Evolutionary conservation across 2,797 vertebrate species (phyloP), one percentile per base, ranked within the genome.

Genomic region (Lindbergichthys nudifrons): DNA sequence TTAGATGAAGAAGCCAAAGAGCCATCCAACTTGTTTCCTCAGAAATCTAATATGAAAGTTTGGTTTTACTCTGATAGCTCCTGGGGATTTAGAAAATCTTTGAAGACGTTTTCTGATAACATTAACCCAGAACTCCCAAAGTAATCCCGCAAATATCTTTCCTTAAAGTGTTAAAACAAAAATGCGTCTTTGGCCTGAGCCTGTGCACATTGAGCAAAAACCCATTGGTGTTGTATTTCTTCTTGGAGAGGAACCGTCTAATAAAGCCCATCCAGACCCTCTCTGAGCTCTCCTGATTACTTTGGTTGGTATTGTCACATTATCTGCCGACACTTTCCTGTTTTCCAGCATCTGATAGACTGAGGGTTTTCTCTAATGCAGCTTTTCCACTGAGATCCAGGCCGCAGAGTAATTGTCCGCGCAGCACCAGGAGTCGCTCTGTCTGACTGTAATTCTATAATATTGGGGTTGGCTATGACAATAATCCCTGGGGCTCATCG

Each of bases 361-460:
- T 81, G 85, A 83, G 83, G 83, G 82, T 89, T 84, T 62, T 57
- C 70, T 68, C 80, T 69, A 85, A 86, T 87, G 86, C 85, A 80
- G 81, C 85, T 75, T 87, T 88, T 87, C 89, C 87, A 85, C 54
- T 19, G 68, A 61, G 73, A 75, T 90, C 87, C 89, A 90, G 89
- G 88, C 92, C 92, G 50, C 92, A 92, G 90, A 64, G 87, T 92
- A 91, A 94, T 92, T 79, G 90, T 88, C 87, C 83, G 51, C 77
- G 73, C 80, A 87, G 89, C 89, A 85, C 73, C 82, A 88, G 92
- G 93, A 94, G 93, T 91, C 92, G 62, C 88, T 90, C 89, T 89
- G 92, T 94, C 92, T 93, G 93, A 88, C 88, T 90, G 77, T 92
- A 92, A 92, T 92, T 88, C 87, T 85, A 88, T 94, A 92, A 94